phyloP scores from a whole-genome alignment of 2,888 invertebrate genomes.

The Hyalella azteca region DNA sequence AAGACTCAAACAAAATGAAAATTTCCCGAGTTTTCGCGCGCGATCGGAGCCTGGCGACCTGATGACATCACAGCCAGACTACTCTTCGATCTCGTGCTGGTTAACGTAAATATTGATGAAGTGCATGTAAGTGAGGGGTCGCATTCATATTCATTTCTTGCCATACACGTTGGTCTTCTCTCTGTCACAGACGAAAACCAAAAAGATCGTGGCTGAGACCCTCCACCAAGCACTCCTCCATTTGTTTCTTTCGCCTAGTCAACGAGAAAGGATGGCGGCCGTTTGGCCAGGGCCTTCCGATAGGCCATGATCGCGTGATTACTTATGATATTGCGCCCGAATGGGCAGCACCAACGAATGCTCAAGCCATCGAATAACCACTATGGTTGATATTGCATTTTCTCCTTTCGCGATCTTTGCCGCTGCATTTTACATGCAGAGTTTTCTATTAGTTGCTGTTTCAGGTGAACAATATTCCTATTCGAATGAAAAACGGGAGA shows the following conservation, averaged over 20 bases:
- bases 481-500: too few relatives aligned
- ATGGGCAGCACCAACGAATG: not conserved
- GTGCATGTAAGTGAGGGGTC: conserved; percentile 1
- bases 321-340: conserved; percentile 17
- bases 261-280: conserved; percentile 30
- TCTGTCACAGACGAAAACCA: not conserved
- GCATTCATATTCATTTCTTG: not conserved
- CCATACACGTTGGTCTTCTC: too few relatives aligned
- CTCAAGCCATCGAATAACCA: too few relatives aligned
- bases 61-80: not conserved
- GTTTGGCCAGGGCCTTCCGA: not conserved
- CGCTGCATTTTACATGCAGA: too few relatives aligned
- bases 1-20: too few relatives aligned
- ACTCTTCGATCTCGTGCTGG: not conserved
- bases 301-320: conserved; percentile 30
- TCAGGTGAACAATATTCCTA: too few relatives aligned
- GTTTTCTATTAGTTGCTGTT: too few relatives aligned
- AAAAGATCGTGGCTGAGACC: conserved; percentile 10
- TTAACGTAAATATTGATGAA: not conserved
- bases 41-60: too few relatives aligned
- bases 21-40: too few relatives aligned
- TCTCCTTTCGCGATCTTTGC: too few relatives aligned
- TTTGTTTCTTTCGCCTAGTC: conserved; percentile 32
- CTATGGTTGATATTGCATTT: too few relatives aligned
- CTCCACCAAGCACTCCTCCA: conserved; percentile 23